Evolutionary conservation across 1,140 invertebrate species (phyloP).

Genomic region (Drosophila ambigua): DNA sequence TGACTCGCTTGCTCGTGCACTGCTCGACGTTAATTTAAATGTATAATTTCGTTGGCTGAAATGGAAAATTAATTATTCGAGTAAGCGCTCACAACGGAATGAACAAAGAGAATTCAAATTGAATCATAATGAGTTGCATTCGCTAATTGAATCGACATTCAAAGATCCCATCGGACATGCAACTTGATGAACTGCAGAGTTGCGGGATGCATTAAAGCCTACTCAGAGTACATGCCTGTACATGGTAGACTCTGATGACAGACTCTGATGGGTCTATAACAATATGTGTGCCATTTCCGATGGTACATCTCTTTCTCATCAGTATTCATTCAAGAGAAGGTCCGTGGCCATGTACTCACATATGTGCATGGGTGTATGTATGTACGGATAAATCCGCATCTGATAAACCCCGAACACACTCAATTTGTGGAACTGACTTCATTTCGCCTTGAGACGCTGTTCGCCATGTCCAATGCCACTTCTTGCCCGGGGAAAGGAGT

Average conservation of each 20-base stretch:
- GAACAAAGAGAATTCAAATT: constrained; percentile 46
- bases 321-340: constrained; percentile 1
- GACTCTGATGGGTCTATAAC: too few species aligned
- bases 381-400: constrained; percentile 52
- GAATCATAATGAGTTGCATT: constrained; percentile 52
- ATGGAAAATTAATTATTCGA: constrained; percentile 71
- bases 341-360: constrained; percentile 5
- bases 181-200: constrained; percentile 1
- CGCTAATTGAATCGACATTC: constrained; percentile 57
- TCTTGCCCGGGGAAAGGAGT: not conserved
- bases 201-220: not conserved
- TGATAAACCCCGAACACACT: constrained; percentile 63
- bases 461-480: not conserved
- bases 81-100: constrained; percentile 23
- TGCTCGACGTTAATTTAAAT: constrained; percentile 57
- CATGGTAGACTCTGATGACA: too few species aligned
- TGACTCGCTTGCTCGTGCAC: constrained; percentile 33
- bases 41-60: constrained; percentile 57
- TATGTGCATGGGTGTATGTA: too few species aligned
- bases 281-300: constrained; percentile 12
- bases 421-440: constrained; percentile 54
- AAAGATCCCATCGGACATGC: constrained; percentile 15
- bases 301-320: not conserved
- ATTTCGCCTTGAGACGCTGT: constrained; percentile 34
- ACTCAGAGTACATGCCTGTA: not conserved